Evolutionary conservation across 2,113 vertebrate genomes (phyloP).

Genomic region (Ranitomeya variabilis): DNA sequence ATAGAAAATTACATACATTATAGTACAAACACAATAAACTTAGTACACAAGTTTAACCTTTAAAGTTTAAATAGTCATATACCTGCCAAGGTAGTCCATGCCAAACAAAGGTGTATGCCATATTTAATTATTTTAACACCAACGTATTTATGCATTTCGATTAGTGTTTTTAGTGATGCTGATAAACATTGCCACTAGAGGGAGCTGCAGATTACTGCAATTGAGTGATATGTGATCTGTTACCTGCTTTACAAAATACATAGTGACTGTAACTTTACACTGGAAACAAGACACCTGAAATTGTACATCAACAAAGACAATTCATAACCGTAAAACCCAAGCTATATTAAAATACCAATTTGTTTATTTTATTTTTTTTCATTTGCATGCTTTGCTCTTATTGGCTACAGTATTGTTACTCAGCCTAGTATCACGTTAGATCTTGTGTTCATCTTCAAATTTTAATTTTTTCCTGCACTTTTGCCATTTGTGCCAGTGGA

Average conservation of each 20-base stretch:
- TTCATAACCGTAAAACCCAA: background rate
- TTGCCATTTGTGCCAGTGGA: background rate
- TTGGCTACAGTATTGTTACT: background rate
- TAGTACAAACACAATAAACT: too few species aligned
- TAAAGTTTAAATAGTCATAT: too few species aligned
- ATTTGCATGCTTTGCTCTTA: background rate
- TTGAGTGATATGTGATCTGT: constrained; percentile 5
- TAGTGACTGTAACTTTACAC: background rate
- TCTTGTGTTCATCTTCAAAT: background rate
- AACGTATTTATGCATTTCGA: too few species aligned
- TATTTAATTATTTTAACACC: too few species aligned
- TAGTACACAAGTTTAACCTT: too few species aligned
- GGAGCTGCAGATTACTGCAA: constrained; percentile 42
- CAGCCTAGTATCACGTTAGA: background rate
- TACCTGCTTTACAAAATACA: background rate
- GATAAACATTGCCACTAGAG: constrained; percentile 29
- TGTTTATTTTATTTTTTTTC: background rate
- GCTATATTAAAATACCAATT: background rate
- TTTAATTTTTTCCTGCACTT: background rate
- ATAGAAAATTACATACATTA: too few species aligned
- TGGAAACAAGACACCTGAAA: background rate
- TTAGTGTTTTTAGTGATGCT: constrained; percentile 1
- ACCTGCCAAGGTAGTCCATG: too few species aligned
- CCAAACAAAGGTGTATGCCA: too few species aligned
- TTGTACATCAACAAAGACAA: background rate